Evolutionary conservation across 2,113 vertebrate species (phyloP), one percentile per base, ranked within the genome.

Genomic region (Sinocyclocheilus rhinocerous): DNA sequence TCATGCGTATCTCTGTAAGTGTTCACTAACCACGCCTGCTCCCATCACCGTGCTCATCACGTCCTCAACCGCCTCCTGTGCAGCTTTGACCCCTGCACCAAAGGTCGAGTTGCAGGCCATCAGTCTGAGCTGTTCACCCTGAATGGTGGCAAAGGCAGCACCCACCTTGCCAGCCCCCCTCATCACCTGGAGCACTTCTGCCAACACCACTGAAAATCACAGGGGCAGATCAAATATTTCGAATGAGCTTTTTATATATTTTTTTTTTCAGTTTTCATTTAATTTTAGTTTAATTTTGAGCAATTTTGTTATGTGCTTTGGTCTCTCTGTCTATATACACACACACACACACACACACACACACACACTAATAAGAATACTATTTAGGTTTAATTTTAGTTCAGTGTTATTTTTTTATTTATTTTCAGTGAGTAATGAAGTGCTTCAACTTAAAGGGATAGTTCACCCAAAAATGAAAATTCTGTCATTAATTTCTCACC

Each of bases 121-220:
- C 9, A 95, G 79, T 1, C 90, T 63, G 29, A 96, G 91, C 65
- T 94, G 94, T 45, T 96, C 95, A 11, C 93, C 92, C 76, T 95
- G 95, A 2, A 89, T 94, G 86, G 80, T 70, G 70, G 91, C 84
- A 22, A 95, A 85, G 1, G 95, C 94, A 22, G 92, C 91, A 0
- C 94, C 95, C 70, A 96, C 95, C 77, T 92, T 94, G 29, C 94
- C 89, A 15, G 92, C 94, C 20, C 96, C 96, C 0, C 95, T 93
- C 33, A 96, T 65, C 36, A 96, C 95, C 87, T 94, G 92, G 52
- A 94, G 20, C 36, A 95, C 89, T 36, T 96, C 95, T 16, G 92
- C 88, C 33, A 93, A 85, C 93, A 93, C 93, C 84, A 86, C 92
- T 95, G 72, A 78, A 59, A 67, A 83, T 39, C 55, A 75, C 6